Conservation (phyloP, 1,140 invertebrate species). For the Chlorops oryzae region DNA sequence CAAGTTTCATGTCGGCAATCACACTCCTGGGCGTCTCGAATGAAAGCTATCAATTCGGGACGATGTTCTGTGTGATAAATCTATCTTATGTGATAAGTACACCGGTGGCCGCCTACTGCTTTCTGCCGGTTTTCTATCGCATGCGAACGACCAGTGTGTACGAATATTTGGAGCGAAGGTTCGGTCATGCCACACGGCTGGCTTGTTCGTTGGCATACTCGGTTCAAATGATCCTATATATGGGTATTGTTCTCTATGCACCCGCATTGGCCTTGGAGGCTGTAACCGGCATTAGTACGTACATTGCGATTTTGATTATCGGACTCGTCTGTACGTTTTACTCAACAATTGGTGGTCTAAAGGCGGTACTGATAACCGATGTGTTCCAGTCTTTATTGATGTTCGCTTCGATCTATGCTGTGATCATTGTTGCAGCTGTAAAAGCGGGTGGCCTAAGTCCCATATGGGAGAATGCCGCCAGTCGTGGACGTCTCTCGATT, state of each 20-base stretch:
- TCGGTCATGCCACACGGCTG: conserved; percentile 62
- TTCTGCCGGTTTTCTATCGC: conserved; percentile 83
- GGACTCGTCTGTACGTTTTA: conserved; percentile 79
- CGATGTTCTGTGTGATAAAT: conserved; percentile 78
- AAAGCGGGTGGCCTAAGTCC: conserved; percentile 57
- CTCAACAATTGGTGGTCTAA: conserved; percentile 80
- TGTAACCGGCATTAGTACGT: conserved; percentile 68
- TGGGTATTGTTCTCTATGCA: conserved; percentile 87
- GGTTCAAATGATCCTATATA: conserved; percentile 82
- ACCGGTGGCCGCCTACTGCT: conserved; percentile 72
- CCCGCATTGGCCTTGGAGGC: conserved; percentile 84
- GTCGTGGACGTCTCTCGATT: conserved; percentile 57
- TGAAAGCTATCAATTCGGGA: conserved; percentile 65
- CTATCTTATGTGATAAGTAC: conserved; percentile 76
- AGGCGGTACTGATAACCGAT: conserved; percentile 83
- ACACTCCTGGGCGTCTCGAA: conserved; percentile 80
- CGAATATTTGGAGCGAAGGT: conserved; percentile 82
- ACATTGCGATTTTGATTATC: conserved; percentile 70
- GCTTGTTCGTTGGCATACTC: conserved; percentile 71
- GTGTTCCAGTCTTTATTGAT: conserved; percentile 76
- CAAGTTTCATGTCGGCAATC: conserved; percentile 94
- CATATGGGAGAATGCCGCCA: conserved; percentile 62
- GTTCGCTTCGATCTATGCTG: conserved; percentile 67
- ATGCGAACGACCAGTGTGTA: conserved; percentile 81
- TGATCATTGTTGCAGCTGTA: conserved; percentile 64